Conservation (phyloP, 2,888 invertebrate genomes). For the Allygus modestus region DNA sequence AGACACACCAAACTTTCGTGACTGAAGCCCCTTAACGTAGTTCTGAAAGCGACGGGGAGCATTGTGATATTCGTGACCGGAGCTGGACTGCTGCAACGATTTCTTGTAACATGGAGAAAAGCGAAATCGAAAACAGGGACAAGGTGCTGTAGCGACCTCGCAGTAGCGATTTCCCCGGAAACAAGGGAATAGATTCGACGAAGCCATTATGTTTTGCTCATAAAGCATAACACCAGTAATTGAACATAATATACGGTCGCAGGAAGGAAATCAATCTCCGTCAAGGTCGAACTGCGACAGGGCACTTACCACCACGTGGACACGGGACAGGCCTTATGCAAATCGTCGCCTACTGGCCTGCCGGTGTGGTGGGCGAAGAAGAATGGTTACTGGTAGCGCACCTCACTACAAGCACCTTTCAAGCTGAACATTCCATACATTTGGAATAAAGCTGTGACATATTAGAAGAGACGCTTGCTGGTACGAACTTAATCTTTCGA, state of each 20-base stretch:
- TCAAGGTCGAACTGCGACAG: neutral
- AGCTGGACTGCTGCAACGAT: too few relatives aligned
- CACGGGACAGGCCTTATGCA: neutral
- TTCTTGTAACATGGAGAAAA: neutral
- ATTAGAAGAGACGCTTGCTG: too few relatives aligned
- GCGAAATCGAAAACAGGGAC: neutral
- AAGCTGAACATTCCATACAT: too few relatives aligned
- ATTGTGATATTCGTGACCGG: too few relatives aligned
- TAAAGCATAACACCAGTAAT: constrained; percentile 32
- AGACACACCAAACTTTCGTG: too few relatives aligned
- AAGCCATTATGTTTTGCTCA: constrained; percentile 9
- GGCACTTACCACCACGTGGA: neutral
- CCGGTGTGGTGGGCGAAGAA: too few relatives aligned
- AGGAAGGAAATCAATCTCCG: constrained; percentile 4
- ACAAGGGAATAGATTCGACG: constrained; percentile 1
- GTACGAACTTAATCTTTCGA: too few relatives aligned
- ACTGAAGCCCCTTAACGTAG: too few relatives aligned
- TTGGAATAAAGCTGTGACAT: too few relatives aligned
- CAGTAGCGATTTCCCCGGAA: neutral
- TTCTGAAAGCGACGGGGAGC: too few relatives aligned
- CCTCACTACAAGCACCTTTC: too few relatives aligned
- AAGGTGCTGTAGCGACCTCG: neutral
- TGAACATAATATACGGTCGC: constrained; percentile 10
- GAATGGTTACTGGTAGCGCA: too few relatives aligned
- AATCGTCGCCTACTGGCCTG: neutral